These are phyloP conservation scores for Drosophila recens DNA, from an alignment of 2,888 invertebrate species.

Conservation along the genomic window DNA sequence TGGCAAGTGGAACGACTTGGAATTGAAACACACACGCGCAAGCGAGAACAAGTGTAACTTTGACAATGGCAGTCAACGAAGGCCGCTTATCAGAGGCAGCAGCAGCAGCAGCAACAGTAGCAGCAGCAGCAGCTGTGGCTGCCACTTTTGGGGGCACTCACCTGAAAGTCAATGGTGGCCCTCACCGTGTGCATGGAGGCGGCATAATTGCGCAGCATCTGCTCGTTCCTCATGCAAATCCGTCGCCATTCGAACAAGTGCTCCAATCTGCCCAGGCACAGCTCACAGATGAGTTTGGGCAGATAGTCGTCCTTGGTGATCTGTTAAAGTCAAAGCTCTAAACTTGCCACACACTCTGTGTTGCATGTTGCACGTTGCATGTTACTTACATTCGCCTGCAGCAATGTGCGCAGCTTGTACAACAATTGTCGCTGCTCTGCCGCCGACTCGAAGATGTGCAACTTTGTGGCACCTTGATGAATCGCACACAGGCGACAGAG, in stretches of 20 bases:
- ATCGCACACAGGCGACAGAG: constrained; percentile 90
- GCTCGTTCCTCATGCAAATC: constrained; percentile 89
- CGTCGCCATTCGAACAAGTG: constrained; percentile 90
- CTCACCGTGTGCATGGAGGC: constrained; percentile 89
- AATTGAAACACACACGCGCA: constrained; percentile 51
- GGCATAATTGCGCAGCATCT: constrained; percentile 89
- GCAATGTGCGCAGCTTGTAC: constrained; percentile 89
- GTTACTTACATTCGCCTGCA: constrained; percentile 89
- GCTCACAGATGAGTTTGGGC: constrained; percentile 90
- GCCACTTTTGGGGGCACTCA: constrained; percentile 71
- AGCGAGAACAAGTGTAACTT: constrained; percentile 43
- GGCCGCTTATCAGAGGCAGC: constrained; percentile 51
- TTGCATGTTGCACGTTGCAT: background rate
- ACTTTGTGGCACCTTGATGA: constrained; percentile 89
- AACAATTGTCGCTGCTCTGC: constrained; percentile 90
- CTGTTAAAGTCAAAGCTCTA: constrained; percentile 83
- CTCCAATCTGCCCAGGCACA: constrained; percentile 88
- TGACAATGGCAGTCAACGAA: constrained; percentile 56
- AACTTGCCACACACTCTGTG: background rate
- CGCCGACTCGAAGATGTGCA: constrained; percentile 90
- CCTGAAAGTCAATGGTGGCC: constrained; percentile 89
- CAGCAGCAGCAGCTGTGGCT: background rate
- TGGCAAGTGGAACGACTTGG: constrained; percentile 53
- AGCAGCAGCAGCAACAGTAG: background rate
- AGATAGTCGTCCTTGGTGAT: constrained; percentile 90